phyloP scores from a whole-genome alignment of 23 tunicate genomes.

The Aplidium turbinatum region DNA sequence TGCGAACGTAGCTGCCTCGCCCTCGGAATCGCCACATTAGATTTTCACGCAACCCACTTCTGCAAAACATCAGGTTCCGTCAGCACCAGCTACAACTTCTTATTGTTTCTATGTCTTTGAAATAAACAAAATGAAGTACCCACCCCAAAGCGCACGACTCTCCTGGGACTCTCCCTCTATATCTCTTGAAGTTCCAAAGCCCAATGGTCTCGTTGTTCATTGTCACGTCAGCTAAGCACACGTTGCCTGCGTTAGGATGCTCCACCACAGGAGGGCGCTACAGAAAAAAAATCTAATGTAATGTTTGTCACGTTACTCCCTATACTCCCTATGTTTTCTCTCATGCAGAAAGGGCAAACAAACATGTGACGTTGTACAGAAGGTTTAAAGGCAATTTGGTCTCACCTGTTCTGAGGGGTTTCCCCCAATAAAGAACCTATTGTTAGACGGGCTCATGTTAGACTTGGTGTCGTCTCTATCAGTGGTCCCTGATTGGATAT shows the following conservation, averaged over 20 bases:
- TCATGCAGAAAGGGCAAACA: background rate
- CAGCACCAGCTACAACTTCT: too few relatives aligned
- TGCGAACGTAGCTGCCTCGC: slow-evolving; percentile 63
- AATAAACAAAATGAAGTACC: background rate
- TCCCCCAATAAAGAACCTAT: slow-evolving; percentile 28
- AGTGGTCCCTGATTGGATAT: slow-evolving; percentile 9
- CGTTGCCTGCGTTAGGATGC: background rate
- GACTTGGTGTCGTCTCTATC: slow-evolving; percentile 12
- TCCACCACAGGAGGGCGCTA: slow-evolving; percentile 27
- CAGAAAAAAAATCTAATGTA: too few relatives aligned
- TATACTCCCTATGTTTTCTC: too few relatives aligned
- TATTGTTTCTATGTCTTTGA: background rate
- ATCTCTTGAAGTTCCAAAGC: slow-evolving; percentile 60
- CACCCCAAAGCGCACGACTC: slow-evolving; percentile 1
- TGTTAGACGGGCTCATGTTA: background rate
- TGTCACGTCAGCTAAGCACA: slow-evolving; percentile 15
- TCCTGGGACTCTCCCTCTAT: slow-evolving; percentile 70
- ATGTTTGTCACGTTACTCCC: too few relatives aligned
- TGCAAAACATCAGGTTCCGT: too few relatives aligned
- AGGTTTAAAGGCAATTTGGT: too few relatives aligned
- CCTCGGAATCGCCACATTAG: slow-evolving; percentile 79
- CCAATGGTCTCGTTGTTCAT: slow-evolving; percentile 63
- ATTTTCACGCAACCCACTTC: too few relatives aligned
- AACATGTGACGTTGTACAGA: background rate
- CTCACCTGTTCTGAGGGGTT: slow-evolving; percentile 1